A percentile compares a stretch with the other conserved stretches of the same genome.
Evolutionary conservation across 2,113 vertebrate species (phyloP).

Genomic region (Seriola dumerili): DNA sequence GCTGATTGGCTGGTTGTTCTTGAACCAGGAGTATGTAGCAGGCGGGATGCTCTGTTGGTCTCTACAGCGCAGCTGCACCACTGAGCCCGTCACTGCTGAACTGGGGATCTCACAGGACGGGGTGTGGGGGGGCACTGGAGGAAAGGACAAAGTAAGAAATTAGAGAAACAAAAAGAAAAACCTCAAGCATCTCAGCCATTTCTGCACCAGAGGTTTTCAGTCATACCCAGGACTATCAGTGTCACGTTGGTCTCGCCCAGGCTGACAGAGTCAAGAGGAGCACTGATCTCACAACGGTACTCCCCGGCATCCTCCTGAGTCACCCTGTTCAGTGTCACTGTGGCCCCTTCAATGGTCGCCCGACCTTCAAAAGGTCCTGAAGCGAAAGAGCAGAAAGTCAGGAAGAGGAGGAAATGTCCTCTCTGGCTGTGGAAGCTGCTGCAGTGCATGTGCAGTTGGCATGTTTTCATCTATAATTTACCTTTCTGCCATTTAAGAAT

Average conservation of each 20-base stretch:
- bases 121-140: slow-evolving; percentile 87
- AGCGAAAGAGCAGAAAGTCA: slow-evolving; percentile 37
- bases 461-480: neutral
- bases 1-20: slow-evolving; percentile 82
- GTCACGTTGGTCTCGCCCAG: slow-evolving; percentile 91
- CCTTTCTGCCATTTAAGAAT: neutral
- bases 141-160: too few relatives aligned
- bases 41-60: slow-evolving; percentile 91
- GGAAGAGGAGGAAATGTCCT: slow-evolving; percentile 2
- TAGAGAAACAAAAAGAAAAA: neutral
- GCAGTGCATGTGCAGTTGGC: neutral
- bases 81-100: slow-evolving; percentile 87
- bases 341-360: slow-evolving; percentile 90
- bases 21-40: slow-evolving; percentile 91
- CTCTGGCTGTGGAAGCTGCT: neutral
- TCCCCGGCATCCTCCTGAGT: slow-evolving; percentile 92
- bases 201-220: fast-evolving
- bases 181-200: neutral
- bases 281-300: slow-evolving; percentile 96
- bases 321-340: slow-evolving; percentile 88
- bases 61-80: slow-evolving; percentile 88
- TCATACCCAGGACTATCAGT: slow-evolving; percentile 91
- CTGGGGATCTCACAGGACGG: slow-evolving; percentile 90
- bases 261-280: slow-evolving; percentile 81
- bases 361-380: slow-evolving; percentile 88